These are phyloP conservation scores for Oligia strigilis DNA, from an alignment of 2,888 invertebrate species.

Conservation along the genomic window DNA sequence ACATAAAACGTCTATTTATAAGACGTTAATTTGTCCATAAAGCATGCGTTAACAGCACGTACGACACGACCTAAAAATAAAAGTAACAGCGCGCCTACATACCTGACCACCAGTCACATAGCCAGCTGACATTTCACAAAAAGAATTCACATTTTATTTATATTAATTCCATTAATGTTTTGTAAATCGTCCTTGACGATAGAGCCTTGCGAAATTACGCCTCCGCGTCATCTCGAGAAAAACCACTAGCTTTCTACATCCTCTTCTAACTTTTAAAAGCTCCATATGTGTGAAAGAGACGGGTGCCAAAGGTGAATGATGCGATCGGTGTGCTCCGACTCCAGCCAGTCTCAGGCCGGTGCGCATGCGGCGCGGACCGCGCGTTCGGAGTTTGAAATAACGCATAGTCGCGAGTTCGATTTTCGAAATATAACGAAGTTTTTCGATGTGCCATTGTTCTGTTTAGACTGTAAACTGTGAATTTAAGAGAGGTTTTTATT, in stretches of 20 bases:
- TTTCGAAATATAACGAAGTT: slow-evolving; percentile 81
- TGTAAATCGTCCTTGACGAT: slow-evolving; percentile 85
- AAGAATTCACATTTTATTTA: slow-evolving; percentile 69
- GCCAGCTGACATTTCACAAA: slow-evolving; percentile 80
- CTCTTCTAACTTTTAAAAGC: slow-evolving; percentile 71
- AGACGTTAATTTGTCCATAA: slow-evolving; percentile 64
- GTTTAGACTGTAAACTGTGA: slow-evolving; percentile 75
- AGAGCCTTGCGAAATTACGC: slow-evolving; percentile 83
- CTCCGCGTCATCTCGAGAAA: slow-evolving; percentile 75
- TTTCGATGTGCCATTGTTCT: slow-evolving; percentile 79
- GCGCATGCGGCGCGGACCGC: slow-evolving; percentile 85
- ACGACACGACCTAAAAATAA: slow-evolving; percentile 72
- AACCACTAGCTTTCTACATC: slow-evolving; percentile 75
- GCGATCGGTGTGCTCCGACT: slow-evolving; percentile 78
- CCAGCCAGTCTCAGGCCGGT: slow-evolving; percentile 87
- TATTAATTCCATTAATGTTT: slow-evolving; percentile 78
- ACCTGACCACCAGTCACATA: slow-evolving; percentile 65
- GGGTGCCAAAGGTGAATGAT: slow-evolving; percentile 78
- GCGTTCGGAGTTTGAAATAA: slow-evolving; percentile 77
- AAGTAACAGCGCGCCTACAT: slow-evolving; percentile 67
- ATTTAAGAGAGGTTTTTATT: slow-evolving; percentile 66
- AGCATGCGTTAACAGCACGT: slow-evolving; percentile 61
- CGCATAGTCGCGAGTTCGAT: slow-evolving; percentile 78
- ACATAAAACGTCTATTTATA: slow-evolving; percentile 62
- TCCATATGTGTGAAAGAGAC: slow-evolving; percentile 74